Conservation (phyloP, 2,113 vertebrate species). For the Clarias gariepinus region DNA sequence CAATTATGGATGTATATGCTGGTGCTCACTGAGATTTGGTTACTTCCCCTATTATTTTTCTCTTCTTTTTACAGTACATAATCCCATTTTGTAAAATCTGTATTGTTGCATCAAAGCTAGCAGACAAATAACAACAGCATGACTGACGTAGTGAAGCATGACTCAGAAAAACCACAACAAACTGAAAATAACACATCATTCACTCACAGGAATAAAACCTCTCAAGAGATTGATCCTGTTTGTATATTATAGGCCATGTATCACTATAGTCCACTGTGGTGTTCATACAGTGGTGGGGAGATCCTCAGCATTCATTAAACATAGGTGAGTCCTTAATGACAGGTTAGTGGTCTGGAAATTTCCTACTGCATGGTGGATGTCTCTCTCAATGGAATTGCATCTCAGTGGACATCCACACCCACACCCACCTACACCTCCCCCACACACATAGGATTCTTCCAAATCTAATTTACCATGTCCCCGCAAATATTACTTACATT, state of each 20-base stretch:
- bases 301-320: background rate
- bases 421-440: background rate
- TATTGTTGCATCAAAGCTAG: background rate
- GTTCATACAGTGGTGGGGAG: background rate
- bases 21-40: background rate
- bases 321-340: background rate
- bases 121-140: conserved; percentile 21
- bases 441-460: background rate
- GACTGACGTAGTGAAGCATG: conserved; percentile 26
- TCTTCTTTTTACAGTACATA: background rate
- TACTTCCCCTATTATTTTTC: background rate
- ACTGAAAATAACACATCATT: background rate
- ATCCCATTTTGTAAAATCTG: background rate
- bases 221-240: conserved; percentile 1
- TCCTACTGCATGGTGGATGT: conserved; percentile 38
- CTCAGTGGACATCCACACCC: background rate
- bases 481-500: too few species aligned
- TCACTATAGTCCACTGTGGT: background rate
- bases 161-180: conserved; percentile 19
- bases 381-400: conserved; percentile 26
- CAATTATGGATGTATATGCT: background rate
- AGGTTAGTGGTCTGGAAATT: conserved; percentile 43
- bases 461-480: background rate
- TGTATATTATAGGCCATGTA: background rate
- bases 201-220: background rate